phyloP scores from a whole-genome alignment of 1,140 invertebrate species.

The Caligus rogercresseyi region DNA sequence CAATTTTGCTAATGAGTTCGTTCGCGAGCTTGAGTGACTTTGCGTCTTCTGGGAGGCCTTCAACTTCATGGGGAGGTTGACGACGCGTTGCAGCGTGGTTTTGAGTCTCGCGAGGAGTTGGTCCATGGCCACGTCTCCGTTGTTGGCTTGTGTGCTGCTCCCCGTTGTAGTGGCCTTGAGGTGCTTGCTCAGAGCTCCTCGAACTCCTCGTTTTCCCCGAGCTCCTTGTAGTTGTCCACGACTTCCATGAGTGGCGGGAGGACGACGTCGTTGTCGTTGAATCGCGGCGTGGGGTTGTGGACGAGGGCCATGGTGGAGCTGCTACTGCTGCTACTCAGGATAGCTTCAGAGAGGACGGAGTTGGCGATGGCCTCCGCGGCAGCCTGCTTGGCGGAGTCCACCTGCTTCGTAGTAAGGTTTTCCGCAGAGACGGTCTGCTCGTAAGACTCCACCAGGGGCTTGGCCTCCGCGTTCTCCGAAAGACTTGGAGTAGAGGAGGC shows the following conservation, averaged over 20 bases:
- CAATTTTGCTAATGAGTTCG: neutral
- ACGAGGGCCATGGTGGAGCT: slow-evolving; percentile 21
- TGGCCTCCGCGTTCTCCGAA: slow-evolving; percentile 57
- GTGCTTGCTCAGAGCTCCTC: neutral
- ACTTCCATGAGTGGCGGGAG: slow-evolving; percentile 10
- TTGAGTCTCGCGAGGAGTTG: neutral
- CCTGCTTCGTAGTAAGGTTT: slow-evolving; percentile 51
- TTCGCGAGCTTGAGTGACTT: neutral
- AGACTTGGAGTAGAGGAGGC: slow-evolving; percentile 82
- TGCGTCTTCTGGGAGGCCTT: neutral
- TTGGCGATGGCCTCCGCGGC: slow-evolving; percentile 78
- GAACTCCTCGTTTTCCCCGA: neutral
- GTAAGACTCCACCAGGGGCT: slow-evolving; percentile 60
- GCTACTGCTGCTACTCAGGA: slow-evolving; percentile 30
- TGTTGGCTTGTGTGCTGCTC: neutral
- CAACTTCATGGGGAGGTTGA: neutral
- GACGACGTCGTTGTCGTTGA: slow-evolving; percentile 1
- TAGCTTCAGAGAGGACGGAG: slow-evolving; percentile 55
- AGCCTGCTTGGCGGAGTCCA: slow-evolving; percentile 40
- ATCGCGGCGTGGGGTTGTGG: slow-evolving; percentile 20
- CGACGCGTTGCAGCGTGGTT: neutral
- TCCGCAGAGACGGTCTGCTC: slow-evolving; percentile 78
- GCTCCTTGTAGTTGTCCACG: slow-evolving; percentile 5
- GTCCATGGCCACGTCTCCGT: neutral
- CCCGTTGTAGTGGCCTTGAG: neutral